These are phyloP conservation scores for Thumatha senex DNA, from an alignment of 2,888 invertebrate species.

Conservation along the genomic window DNA sequence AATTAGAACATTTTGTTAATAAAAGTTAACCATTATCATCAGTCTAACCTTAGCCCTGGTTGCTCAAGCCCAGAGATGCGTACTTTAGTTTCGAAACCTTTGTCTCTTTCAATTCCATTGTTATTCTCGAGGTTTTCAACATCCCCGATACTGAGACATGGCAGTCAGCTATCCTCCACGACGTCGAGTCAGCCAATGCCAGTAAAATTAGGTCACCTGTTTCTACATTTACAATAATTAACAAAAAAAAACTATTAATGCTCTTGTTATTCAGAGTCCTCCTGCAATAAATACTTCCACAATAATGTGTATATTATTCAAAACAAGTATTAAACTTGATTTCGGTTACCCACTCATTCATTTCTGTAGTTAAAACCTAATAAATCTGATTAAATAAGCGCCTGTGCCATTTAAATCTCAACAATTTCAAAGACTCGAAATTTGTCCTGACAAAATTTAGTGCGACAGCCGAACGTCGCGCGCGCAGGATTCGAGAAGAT, in stretches of 20 bases:
- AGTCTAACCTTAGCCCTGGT: no score
- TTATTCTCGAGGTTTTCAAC: no score
- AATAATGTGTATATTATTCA: conserved; percentile 40
- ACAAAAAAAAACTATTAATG: not conserved
- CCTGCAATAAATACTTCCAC: conserved; percentile 14
- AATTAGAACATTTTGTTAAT: no score
- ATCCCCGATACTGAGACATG: no score
- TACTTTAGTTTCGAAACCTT: no score
- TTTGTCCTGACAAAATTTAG: conserved; percentile 80
- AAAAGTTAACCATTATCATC: no score
- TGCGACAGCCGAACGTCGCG: conserved; percentile 48
- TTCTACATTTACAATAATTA: not conserved
- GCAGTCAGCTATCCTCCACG: no score
- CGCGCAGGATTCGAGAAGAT: conserved; percentile 52
- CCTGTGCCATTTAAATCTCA: conserved; percentile 50
- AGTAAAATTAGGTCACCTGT: no score
- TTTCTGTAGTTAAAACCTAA: conserved; percentile 53
- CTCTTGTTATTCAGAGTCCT: not conserved
- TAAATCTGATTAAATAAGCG: conserved; percentile 71
- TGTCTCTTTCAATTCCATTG: no score
- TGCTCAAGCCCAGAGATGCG: no score
- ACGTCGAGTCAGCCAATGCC: no score
- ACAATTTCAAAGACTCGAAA: conserved; percentile 76
- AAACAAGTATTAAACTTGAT: conserved; percentile 42
- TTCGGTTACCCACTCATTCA: conserved; percentile 40